phyloP scores from a whole-genome alignment of 2,888 invertebrate species.

The Onthophagus sagittarius region DNA sequence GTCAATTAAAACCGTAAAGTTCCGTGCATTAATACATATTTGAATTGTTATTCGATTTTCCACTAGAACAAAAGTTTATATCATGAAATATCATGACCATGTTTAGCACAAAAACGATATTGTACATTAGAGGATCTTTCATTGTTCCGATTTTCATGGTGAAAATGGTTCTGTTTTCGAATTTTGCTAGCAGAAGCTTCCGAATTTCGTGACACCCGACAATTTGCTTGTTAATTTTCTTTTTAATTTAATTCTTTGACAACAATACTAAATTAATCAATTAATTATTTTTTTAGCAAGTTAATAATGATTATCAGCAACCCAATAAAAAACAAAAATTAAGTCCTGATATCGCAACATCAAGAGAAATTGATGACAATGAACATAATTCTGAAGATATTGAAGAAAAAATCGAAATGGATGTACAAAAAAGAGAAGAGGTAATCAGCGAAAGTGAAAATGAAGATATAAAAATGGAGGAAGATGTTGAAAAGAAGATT shows the following conservation, averaged over 20 bases:
- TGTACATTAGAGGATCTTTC: background rate
- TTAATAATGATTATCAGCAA: conserved; percentile 19
- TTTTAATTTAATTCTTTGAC: no score
- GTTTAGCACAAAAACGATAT: conserved; percentile 24
- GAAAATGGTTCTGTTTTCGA: background rate
- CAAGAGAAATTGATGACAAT: conserved; percentile 1
- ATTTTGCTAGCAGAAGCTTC: background rate
- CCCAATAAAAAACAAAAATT: conserved; percentile 11
- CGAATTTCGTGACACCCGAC: conserved; percentile 2
- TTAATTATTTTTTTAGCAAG: background rate
- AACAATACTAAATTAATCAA: no score
- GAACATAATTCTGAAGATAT: background rate
- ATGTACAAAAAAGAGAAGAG: conserved; percentile 15
- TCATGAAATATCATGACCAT: conserved; percentile 23
- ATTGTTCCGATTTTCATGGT: background rate
- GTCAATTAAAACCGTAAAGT: no score
- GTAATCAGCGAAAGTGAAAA: conserved; percentile 2
- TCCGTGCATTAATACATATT: no score
- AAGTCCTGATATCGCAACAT: background rate
- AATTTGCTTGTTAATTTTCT: conserved; percentile 21
- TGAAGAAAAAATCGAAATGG: background rate
- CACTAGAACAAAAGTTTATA: conserved; percentile 23
- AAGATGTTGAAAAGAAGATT: background rate
- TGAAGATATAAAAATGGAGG: background rate
- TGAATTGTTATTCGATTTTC: background rate